Base-by-base conservation (phyloP, 2,113 vertebrate genomes). In the Eubucco bourcierii region DNA sequence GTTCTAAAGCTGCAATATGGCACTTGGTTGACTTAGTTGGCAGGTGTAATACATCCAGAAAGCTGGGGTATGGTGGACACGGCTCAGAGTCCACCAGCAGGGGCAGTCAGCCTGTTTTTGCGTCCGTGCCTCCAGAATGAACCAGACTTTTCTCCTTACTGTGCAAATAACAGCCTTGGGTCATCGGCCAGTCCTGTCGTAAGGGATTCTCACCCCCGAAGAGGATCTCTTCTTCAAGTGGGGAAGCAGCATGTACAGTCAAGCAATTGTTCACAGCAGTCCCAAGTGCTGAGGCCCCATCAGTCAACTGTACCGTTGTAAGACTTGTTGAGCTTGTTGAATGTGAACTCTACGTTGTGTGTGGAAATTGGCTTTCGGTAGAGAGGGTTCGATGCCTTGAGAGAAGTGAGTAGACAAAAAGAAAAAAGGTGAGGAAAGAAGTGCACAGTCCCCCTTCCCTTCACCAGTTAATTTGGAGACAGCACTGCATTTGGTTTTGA, bases 381-480 rank as follows among this genome's bases (percentile, higher is more conserved):
- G 83, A 99, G 98, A 61, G 99, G 99, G 94, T 99, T 99, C 91
- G 98, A 99, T 55, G 99, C 99, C 99, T 99, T 90, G 11, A 90
- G 90, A 80, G 68, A 94, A 82, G 93, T 18, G 27, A 87, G 52
- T 28, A 28, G 64, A 81, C 23, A 96, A 61, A 59, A 63, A 89
- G 66, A 68, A 41, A 9, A 73, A 34, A 61, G 33, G 29, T 93
- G 53, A 90, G 84, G 31, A 84, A 70, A 2, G 34, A 85, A 80
- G 2, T 37, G 13, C 10, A 34, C n/a, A 55, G 74, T 19, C 7
- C 15, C 19, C 27, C 28, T 29, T n/a, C 58, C 11, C 63, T 11
- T 21, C 15, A 8, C 3, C 29, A 39, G 2, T 19, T 19, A 23
- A 11, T 39, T 27, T 11, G 20, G 50, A 71, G 55, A n/a, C 12